Conservation (phyloP, 2,797 vertebrate genomes). For the Rhodeus uyekii region DNA sequence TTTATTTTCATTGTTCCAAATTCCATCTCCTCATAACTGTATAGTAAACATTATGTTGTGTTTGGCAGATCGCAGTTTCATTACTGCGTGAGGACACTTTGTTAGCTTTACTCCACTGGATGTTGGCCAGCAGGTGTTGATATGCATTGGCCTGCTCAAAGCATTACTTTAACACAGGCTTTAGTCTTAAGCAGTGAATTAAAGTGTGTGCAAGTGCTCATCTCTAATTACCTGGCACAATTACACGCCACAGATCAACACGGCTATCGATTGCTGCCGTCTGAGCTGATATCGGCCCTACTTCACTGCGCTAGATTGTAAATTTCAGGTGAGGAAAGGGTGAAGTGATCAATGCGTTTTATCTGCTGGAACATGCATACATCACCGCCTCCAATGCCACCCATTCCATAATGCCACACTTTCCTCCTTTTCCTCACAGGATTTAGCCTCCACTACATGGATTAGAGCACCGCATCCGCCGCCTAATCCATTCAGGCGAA, state of each 20-base stretch:
- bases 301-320: conserved; percentile 36
- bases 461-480: conserved; percentile 56
- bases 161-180: conserved; percentile 22
- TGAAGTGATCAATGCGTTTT: conserved; percentile 65
- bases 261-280: conserved; percentile 56
- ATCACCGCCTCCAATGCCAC: conserved; percentile 29
- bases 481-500: conserved; percentile 54
- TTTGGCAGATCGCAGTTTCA: neutral
- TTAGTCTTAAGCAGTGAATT: conserved; percentile 45
- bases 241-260: conserved; percentile 65
- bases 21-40: neutral
- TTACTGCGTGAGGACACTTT: neutral
- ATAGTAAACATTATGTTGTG: neutral
- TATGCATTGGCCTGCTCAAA: neutral
- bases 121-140: conserved; percentile 29
- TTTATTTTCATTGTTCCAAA: neutral
- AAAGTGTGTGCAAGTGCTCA: conserved; percentile 57
- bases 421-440: conserved; percentile 56
- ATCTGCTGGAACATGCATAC: conserved; percentile 65
- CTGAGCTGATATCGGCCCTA: conserved; percentile 60
- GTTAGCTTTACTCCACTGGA: neutral
- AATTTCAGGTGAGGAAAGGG: conserved; percentile 31
- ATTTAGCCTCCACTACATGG: conserved; percentile 64
- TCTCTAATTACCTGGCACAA: conserved; percentile 58
- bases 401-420: conserved; percentile 53